Percentiles rank a stretch among this genome's conserved stretches.
phyloP scores from a whole-genome alignment of 2,888 invertebrate genomes.

The Drosophila borealis region DNA sequence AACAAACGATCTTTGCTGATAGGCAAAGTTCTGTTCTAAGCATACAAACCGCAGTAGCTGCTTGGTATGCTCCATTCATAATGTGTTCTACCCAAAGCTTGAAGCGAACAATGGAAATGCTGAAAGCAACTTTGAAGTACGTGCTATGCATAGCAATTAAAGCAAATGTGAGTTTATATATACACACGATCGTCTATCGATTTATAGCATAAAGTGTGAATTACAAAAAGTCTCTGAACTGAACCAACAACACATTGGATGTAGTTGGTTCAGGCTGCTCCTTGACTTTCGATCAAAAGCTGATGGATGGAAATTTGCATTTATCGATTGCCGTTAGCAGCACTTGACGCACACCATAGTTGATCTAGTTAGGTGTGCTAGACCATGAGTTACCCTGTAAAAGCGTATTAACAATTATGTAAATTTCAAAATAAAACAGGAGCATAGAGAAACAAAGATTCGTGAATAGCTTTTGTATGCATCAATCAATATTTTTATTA shows the following conservation, averaged over 20 bases:
- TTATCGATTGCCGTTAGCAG: slow-evolving; percentile 55
- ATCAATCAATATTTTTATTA: no score
- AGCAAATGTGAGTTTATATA: not conserved
- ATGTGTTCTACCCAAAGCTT: slow-evolving; percentile 7
- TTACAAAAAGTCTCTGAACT: slow-evolving; percentile 3
- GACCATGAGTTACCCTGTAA: not conserved
- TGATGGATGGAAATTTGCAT: slow-evolving; percentile 49
- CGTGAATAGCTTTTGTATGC: no score
- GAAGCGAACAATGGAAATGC: slow-evolving; percentile 39
- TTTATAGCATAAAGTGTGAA: slow-evolving; percentile 13
- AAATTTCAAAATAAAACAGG: no score
- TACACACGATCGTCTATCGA: slow-evolving; percentile 13
- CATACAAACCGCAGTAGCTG: slow-evolving; percentile 19
- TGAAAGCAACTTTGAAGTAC: slow-evolving; percentile 26
- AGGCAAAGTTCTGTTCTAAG: slow-evolving; percentile 10
- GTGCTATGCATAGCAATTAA: slow-evolving; percentile 30
- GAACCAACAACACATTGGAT: no score
- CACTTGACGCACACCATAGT: slow-evolving; percentile 40
- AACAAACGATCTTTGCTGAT: slow-evolving; percentile 17
- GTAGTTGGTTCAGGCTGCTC: no score
- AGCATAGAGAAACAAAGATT: no score
- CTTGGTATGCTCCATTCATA: slow-evolving; percentile 47
- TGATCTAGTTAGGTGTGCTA: not conserved
- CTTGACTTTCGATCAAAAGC: not conserved
- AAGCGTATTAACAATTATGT: no score